Percentiles rank a stretch among this genome's conserved stretches.
phyloP scores from a whole-genome alignment of 2,888 invertebrate species.

The Megastigmus dorsalis region DNA sequence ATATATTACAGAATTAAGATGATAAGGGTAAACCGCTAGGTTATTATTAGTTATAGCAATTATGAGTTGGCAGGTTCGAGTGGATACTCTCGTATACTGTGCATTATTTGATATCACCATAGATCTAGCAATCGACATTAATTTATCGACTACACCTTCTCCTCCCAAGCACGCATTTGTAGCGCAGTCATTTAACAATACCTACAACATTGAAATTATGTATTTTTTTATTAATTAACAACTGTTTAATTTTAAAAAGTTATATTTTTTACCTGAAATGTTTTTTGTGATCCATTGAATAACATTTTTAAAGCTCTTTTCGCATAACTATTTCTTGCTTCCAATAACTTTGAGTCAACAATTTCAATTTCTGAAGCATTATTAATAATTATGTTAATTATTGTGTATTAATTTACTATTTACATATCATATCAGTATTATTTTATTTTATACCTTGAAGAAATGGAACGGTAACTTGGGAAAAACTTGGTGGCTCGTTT shows the following conservation, averaged over 20 bases:
- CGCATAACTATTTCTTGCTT: slow-evolving; percentile 70
- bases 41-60: slow-evolving; percentile 71
- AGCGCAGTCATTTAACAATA: slow-evolving; percentile 70
- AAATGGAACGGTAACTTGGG: slow-evolving; percentile 67
- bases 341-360: slow-evolving; percentile 65
- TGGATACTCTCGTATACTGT: slow-evolving; percentile 71
- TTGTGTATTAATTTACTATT: not conserved
- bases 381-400: slow-evolving; percentile 24
- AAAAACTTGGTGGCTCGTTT: slow-evolving; percentile 65
- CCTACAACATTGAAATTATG: slow-evolving; percentile 59
- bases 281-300: slow-evolving; percentile 72
- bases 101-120: slow-evolving; percentile 72
- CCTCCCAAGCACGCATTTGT: slow-evolving; percentile 69
- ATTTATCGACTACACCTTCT: slow-evolving; percentile 70
- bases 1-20: slow-evolving; percentile 69
- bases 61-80: slow-evolving; percentile 71
- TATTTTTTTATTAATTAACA: not conserved
- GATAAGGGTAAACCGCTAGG: slow-evolving; percentile 70
- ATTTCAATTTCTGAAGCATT: slow-evolving; percentile 68
- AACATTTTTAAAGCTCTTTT: slow-evolving; percentile 71
- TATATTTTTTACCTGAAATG: slow-evolving; percentile 67
- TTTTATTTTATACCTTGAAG: slow-evolving; percentile 64
- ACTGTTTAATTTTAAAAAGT: too few species aligned
- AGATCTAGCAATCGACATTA: slow-evolving; percentile 71
- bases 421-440: not conserved